phyloP scores from a whole-genome alignment of 2,113 vertebrate genomes.

The Scatophagus argus region DNA sequence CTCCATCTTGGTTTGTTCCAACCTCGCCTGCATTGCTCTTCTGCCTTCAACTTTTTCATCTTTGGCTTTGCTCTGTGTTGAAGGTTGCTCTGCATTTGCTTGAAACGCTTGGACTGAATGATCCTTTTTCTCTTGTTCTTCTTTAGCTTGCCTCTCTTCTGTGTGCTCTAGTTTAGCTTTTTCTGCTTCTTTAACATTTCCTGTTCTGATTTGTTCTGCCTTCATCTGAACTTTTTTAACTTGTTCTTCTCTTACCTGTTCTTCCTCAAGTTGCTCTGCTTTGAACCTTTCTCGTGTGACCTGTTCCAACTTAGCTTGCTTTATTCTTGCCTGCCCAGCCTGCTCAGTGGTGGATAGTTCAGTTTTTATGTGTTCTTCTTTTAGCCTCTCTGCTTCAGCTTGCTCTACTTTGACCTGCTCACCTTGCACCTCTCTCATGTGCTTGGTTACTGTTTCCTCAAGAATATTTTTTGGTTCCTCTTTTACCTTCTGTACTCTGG shows the following conservation, averaged over 20 bases:
- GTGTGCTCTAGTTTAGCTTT: constrained; percentile 25
- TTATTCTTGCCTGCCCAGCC: constrained; percentile 19
- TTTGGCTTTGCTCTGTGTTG: not conserved
- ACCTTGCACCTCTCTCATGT: constrained; percentile 30
- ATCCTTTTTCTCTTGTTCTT: constrained; percentile 15
- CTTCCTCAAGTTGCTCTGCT: constrained; percentile 16
- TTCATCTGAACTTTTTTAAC: constrained; percentile 6
- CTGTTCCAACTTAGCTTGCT: constrained; percentile 23
- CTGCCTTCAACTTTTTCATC: constrained; percentile 9
- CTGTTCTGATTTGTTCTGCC: constrained; percentile 17
- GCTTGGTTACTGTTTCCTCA: constrained; percentile 21
- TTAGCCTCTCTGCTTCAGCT: constrained; percentile 43
- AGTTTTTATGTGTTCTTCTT: constrained; percentile 55
- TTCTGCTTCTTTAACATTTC: constrained; percentile 25
- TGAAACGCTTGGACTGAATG: not conserved
- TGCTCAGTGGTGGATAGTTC: constrained; percentile 36
- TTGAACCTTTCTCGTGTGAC: not conserved
- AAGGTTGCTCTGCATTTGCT: constrained; percentile 24
- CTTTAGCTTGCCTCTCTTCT: constrained; percentile 33
- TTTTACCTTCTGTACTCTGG: constrained; percentile 5
- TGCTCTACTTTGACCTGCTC: constrained; percentile 49
- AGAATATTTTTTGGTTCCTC: constrained; percentile 26
- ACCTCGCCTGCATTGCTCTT: constrained; percentile 33
- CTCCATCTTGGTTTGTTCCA: constrained; percentile 45
- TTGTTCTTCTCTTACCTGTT: constrained; percentile 14